Evolutionary conservation across 2,888 invertebrate species (phyloP).

Genomic region (Sphecodes monilicornis): DNA sequence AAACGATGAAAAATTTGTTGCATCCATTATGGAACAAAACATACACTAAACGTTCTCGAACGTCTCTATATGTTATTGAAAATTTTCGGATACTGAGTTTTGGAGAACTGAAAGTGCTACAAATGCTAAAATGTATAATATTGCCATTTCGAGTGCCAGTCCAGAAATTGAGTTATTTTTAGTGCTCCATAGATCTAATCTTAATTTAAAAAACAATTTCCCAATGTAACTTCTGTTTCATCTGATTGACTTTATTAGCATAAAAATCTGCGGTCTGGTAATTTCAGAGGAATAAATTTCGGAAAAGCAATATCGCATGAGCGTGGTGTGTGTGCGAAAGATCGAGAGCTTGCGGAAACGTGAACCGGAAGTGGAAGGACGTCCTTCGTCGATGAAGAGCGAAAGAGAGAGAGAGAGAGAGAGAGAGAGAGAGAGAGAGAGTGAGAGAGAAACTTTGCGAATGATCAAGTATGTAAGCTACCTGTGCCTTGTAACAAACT

Average conservation of each 20-base stretch:
- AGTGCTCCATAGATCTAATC: no score
- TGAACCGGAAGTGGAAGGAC: conserved; percentile 44
- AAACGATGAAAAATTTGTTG: no score
- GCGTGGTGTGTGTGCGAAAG: conserved; percentile 49
- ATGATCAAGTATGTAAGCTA: conserved; percentile 83
- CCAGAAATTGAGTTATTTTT: no score
- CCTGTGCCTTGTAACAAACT: conserved; percentile 85
- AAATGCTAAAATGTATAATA: no score
- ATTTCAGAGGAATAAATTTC: conserved; percentile 78
- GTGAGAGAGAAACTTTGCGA: conserved; percentile 39
- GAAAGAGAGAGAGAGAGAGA: not conserved
- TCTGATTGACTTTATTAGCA: not conserved
- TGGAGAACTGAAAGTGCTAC: no score
- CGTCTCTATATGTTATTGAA: no score
- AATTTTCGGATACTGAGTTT: no score
- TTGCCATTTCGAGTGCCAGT: no score
- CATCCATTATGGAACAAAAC: no score
- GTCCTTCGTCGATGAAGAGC: not conserved
- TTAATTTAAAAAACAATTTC: not conserved
- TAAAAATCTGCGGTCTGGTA: conserved; percentile 50
- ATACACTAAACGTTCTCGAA: no score
- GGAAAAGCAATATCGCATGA: conserved; percentile 79
- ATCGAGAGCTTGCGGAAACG: conserved; percentile 13
- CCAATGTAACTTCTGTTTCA: not conserved
- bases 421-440: not conserved